These are phyloP conservation scores for Gopherus evgoodei DNA, from an alignment of 2,113 vertebrate species.

Conservation along the genomic window DNA sequence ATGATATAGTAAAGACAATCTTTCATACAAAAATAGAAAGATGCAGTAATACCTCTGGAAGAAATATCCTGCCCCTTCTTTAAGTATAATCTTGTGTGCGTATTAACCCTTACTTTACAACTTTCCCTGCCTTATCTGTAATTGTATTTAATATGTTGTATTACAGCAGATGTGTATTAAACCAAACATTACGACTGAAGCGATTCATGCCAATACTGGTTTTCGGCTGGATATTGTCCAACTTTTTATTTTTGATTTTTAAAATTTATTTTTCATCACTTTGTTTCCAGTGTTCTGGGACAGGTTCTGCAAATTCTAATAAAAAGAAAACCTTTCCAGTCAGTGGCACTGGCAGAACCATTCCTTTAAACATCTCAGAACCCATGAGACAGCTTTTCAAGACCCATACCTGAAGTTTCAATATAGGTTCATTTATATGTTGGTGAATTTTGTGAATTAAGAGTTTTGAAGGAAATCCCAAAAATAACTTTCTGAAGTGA, in stretches of 20 bases:
- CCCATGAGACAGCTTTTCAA: neutral
- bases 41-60: neutral
- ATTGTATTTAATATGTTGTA: neutral
- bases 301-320: neutral
- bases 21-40: neutral
- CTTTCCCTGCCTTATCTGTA: neutral
- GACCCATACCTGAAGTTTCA: neutral
- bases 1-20: neutral
- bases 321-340: neutral
- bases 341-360: neutral
- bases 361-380: neutral
- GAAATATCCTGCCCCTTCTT: neutral
- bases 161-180: neutral
- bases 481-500: neutral
- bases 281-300: neutral
- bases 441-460: neutral
- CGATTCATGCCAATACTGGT: neutral
- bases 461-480: neutral
- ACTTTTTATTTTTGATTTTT: neutral
- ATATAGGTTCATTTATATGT: neutral
- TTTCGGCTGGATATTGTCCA: neutral
- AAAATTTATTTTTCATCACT: fast-evolving
- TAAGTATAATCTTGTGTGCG: neutral
- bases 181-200: neutral
- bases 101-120: neutral